phyloP scores from a whole-genome alignment of 2,113 vertebrate genomes.

The Paraplagusia blochii region DNA sequence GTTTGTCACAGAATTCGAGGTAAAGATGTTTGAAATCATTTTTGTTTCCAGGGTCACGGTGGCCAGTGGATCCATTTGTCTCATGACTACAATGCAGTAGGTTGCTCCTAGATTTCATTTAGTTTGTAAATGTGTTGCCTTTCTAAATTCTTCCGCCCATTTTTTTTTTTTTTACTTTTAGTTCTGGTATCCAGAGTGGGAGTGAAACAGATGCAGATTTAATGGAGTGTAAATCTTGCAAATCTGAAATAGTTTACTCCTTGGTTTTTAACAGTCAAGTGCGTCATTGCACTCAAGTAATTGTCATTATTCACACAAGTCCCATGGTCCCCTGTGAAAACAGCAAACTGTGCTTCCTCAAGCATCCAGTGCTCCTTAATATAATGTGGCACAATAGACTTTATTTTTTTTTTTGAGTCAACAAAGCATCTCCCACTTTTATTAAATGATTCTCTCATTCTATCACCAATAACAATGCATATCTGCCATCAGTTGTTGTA shows the following conservation, averaged over 20 bases:
- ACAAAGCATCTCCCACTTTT: too few relatives aligned
- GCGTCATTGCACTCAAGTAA: too few relatives aligned
- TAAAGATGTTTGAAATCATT: neutral
- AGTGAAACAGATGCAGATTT: neutral
- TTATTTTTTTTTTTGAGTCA: too few relatives aligned
- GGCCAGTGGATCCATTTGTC: conserved; percentile 24
- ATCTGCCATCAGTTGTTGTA: too few relatives aligned
- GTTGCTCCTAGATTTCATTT: neutral
- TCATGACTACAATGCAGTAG: conserved; percentile 16
- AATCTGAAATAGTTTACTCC: neutral
- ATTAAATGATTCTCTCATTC: too few relatives aligned
- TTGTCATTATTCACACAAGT: too few relatives aligned
- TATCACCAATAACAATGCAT: too few relatives aligned
- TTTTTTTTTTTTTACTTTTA: neutral
- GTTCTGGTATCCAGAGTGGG: neutral
- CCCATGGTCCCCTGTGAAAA: too few relatives aligned
- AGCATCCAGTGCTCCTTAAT: too few relatives aligned
- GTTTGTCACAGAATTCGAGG: neutral
- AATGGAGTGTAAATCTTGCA: neutral
- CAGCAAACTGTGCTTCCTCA: too few relatives aligned
- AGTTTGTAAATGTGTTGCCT: neutral
- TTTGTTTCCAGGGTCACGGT: conserved; percentile 19
- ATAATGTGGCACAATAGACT: too few relatives aligned
- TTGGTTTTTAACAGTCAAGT: too few relatives aligned
- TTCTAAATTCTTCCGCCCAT: conserved; percentile 5